These are phyloP conservation scores for Apodemus sylvaticus DNA, from an alignment of 2,113 vertebrate species.

Conservation along the genomic window DNA sequence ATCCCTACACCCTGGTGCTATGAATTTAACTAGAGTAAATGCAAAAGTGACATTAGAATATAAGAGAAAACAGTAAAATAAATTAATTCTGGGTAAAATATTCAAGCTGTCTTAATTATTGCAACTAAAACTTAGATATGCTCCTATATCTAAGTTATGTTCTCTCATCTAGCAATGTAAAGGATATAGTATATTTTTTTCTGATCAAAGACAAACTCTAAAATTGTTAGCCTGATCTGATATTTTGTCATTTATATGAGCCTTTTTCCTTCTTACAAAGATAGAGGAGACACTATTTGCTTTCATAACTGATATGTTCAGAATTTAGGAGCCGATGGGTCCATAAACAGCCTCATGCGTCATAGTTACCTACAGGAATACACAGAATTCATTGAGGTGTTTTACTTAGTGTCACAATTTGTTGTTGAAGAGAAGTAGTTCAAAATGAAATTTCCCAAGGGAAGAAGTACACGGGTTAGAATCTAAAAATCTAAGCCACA, in stretches of 20 bases:
- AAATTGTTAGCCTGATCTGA: no score
- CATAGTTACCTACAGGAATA: neutral
- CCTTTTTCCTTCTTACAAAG: no score
- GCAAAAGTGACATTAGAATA: neutral
- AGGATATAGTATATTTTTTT: no score
- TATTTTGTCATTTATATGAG: no score
- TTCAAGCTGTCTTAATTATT: no score
- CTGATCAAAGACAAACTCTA: no score
- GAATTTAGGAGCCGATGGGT: neutral
- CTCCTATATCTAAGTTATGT: no score
- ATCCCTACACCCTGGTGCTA: fast-evolving
- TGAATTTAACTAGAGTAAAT: neutral
- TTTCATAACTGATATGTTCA: neutral
- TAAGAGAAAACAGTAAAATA: neutral
- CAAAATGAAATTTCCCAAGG: neutral
- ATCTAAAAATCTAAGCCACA: neutral
- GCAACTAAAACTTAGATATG: no score
- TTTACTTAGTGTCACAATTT: neutral
- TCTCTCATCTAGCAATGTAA: no score
- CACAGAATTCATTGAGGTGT: neutral
- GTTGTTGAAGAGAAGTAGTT: neutral
- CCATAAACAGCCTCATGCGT: neutral
- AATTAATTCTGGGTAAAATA: neutral
- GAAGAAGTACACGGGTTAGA: neutral
- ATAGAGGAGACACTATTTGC: neutral